Conservation (phyloP, 2,113 vertebrate species). For the Hydropotes inermis region DNA sequence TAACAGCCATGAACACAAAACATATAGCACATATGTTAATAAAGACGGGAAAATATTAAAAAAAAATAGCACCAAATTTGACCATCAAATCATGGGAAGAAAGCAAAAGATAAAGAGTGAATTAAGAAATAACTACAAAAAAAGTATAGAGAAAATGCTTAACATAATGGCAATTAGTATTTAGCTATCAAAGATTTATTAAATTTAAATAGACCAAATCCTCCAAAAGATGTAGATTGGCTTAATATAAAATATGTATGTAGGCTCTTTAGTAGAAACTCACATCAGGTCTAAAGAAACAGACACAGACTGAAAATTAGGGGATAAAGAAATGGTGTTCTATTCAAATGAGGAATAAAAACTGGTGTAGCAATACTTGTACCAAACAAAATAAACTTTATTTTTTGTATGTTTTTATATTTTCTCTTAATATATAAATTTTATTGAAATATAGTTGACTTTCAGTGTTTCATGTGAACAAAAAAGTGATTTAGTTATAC, state of each 20-base stretch:
- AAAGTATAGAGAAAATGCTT: neutral
- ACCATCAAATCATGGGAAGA: neutral
- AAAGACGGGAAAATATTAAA: neutral
- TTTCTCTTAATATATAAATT: too few species aligned
- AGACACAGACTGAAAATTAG: neutral
- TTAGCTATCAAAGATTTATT: neutral
- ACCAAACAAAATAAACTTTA: neutral
- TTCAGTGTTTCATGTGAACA: too few species aligned
- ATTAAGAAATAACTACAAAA: neutral
- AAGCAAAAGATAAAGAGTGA: neutral
- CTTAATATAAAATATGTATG: neutral
- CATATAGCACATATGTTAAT: neutral
- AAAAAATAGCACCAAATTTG: neutral
- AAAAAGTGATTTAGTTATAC: too few species aligned
- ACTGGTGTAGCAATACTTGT: neutral
- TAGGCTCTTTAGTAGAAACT: neutral
- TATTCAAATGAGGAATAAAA: neutral
- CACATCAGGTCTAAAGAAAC: neutral
- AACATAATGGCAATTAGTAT: neutral
- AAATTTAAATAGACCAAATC: neutral
- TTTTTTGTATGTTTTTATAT: too few species aligned
- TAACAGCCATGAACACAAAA: neutral
- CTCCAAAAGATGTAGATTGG: neutral
- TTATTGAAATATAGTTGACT: too few species aligned
- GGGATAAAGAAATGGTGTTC: neutral